A percentile compares a stretch with the other conserved stretches of the same genome.
These are phyloP conservation scores for Megaceryle maxima DNA, from an alignment of 2,113 vertebrate genomes.

Conservation along the genomic window DNA sequence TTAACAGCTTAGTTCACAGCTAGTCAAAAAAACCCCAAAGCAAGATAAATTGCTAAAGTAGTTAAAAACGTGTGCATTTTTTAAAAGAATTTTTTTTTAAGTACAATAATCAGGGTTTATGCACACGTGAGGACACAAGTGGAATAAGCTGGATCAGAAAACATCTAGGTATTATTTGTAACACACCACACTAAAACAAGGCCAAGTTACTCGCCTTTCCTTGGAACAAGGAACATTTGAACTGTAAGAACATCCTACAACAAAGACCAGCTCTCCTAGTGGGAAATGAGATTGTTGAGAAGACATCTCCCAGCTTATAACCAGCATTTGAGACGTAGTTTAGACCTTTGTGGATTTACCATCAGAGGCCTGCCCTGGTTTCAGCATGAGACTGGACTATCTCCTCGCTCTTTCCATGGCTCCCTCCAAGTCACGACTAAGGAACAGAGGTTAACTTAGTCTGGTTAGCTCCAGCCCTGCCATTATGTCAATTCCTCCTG, in stretches of 20 bases:
- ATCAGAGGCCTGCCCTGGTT: not conserved
- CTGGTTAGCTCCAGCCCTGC: not conserved
- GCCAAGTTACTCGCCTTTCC: not conserved
- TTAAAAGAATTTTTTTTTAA: not conserved
- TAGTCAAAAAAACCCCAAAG: not conserved
- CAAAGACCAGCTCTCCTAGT: not conserved
- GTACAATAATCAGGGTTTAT: not conserved
- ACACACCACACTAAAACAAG: not conserved
- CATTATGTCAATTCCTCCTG: slow-evolving; percentile 8
- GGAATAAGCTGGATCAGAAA: not conserved
- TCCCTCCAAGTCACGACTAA: not conserved
- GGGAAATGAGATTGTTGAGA: not conserved
- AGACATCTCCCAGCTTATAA: not conserved
- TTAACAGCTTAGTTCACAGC: not conserved
- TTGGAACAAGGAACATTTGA: not conserved
- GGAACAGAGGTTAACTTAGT: not conserved
- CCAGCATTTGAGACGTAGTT: not conserved
- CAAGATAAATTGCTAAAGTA: not conserved
- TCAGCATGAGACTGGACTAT: not conserved
- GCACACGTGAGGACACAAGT: not conserved
- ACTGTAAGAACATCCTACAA: not conserved
- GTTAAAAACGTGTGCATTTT: not conserved
- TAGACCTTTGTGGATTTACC: not conserved
- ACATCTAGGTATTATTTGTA: not conserved
- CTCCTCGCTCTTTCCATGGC: not conserved